phyloP scores from a whole-genome alignment of 2,113 vertebrate genomes.

The Panthera tigris region DNA sequence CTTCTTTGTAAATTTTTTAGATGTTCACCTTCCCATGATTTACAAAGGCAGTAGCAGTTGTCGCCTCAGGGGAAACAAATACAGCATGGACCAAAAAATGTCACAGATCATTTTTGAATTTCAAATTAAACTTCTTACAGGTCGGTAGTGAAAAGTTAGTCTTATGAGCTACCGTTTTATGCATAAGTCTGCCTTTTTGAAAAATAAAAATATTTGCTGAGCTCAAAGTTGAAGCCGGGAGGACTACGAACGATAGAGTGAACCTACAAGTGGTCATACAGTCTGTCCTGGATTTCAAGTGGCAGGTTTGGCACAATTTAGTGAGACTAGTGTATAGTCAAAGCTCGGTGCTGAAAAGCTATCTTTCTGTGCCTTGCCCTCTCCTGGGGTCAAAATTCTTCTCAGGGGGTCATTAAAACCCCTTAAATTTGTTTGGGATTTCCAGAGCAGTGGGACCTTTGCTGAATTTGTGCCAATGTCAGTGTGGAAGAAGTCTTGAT shows the following conservation, averaged over 20 bases:
- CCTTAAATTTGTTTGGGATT: neutral
- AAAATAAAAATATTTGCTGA: neutral
- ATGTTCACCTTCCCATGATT: neutral
- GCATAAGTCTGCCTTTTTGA: neutral
- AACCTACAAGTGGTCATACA: fast-evolving
- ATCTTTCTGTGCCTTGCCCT: neutral
- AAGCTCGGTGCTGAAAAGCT: neutral
- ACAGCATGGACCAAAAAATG: neutral
- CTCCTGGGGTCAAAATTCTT: neutral
- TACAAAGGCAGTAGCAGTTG: neutral
- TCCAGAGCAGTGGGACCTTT: neutral
- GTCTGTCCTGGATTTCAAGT: neutral
- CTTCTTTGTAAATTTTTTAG: constrained; percentile 6
- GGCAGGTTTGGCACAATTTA: neutral
- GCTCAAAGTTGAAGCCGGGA: neutral
- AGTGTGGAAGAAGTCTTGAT: neutral
- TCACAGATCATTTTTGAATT: constrained; percentile 10
- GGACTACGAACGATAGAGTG: neutral
- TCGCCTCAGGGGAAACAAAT: neutral
- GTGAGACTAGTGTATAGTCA: too few relatives aligned
- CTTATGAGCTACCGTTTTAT: neutral
- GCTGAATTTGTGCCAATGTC: neutral
- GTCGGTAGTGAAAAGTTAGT: neutral
- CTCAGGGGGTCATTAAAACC: neutral
- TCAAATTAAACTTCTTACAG: constrained; percentile 7